Evolutionary conservation across 2,797 vertebrate species (phyloP), one percentile per base, ranked within the genome.

Genomic region (Decapterus maruadsi): DNA sequence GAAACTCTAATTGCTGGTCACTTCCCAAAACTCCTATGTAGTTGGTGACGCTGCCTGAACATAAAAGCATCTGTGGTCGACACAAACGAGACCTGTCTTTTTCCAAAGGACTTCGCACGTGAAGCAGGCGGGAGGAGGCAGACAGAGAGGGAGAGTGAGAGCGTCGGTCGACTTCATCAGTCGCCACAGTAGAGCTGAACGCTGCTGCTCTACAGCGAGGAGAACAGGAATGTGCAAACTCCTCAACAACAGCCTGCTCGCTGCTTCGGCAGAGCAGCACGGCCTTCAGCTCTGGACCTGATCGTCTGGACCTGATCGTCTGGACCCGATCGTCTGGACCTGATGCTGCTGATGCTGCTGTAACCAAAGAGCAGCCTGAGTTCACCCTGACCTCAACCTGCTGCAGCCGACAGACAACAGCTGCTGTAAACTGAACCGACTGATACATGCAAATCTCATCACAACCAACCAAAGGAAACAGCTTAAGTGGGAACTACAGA

Each of bases 171-270:
- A 79, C 86, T 80, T 89, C 89, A 89, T 91, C 87, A 67, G 42
- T 70, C 72, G 12, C 84, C 87, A 91, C 90, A 91, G 86, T 72
- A 71, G 88, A 42, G 70, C 61, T 68, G 59, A 80, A 75, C 77
- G 66, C 77, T 67, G 78, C 77, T 65, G 78, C 69, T 67, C 53
- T n/a, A 43, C 72, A 66, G 62, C 72, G 17, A 8, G 29, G 40
- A 62, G 75, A 57, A 57, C 74, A 83, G 89, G 90, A 92, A 91
- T 89, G 87, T 77, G 85, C 74, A 60, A 81, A 87, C 74, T 73
- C 78, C 78, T 73, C 73, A 80, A 88, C 86, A 85, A 75, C 74
- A 66, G 76, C 34, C 34, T 36, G 64, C 58, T 34, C 54, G 8
- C 67, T 58, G 72, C 67, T 78, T 58, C 9, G 48, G 26, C 61